Percentiles rank a stretch among this genome's conserved stretches.
Evolutionary conservation across 2,797 vertebrate species (phyloP).

Genomic region (Sebastes vulpes): DNA sequence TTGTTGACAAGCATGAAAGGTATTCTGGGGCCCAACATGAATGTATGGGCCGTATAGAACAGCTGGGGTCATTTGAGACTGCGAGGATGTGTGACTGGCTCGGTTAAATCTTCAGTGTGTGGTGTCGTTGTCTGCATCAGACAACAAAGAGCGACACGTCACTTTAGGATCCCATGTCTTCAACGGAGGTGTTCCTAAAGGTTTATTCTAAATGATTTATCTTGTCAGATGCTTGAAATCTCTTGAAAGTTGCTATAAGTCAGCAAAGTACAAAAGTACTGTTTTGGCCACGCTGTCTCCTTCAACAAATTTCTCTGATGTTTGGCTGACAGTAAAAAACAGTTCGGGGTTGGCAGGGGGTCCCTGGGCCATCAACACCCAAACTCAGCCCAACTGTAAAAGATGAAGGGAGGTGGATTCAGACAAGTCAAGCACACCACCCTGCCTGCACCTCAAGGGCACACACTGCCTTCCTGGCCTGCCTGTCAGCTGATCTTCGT

Average conservation of each 20-base stretch:
- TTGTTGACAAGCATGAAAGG: conserved; percentile 68
- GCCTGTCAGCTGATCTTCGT: conserved; percentile 70
- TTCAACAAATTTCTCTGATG: conserved; percentile 58
- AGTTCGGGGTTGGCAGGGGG: conserved; percentile 46
- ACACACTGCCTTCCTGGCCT: conserved; percentile 42
- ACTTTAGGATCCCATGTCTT: conserved; percentile 25
- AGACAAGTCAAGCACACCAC: conserved; percentile 53
- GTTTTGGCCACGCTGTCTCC: conserved; percentile 46
- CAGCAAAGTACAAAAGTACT: conserved; percentile 30
- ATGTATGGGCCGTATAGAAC: conserved; percentile 47
- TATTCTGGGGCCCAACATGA: conserved; percentile 53
- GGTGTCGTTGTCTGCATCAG: conserved; percentile 32
- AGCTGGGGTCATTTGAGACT: conserved; percentile 60
- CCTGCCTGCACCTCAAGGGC: conserved; percentile 67
- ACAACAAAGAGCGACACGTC: conserved; percentile 33
- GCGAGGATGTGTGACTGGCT: conserved; percentile 29
- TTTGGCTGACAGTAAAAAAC: conserved; percentile 65
- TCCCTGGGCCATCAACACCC: conserved; percentile 61
- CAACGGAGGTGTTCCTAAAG: conserved; percentile 5
- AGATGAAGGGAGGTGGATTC: conserved; percentile 70
- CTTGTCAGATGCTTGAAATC: conserved; percentile 22
- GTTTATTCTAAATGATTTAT: conserved; percentile 36
- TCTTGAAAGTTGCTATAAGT: conserved; percentile 32
- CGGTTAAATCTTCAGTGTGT: conserved; percentile 21
- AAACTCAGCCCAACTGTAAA: conserved; percentile 61